A percentile compares a stretch with the other conserved stretches of the same genome.
phyloP scores from a whole-genome alignment of 2,113 vertebrate genomes.

The Cynopterus brachyotis region DNA sequence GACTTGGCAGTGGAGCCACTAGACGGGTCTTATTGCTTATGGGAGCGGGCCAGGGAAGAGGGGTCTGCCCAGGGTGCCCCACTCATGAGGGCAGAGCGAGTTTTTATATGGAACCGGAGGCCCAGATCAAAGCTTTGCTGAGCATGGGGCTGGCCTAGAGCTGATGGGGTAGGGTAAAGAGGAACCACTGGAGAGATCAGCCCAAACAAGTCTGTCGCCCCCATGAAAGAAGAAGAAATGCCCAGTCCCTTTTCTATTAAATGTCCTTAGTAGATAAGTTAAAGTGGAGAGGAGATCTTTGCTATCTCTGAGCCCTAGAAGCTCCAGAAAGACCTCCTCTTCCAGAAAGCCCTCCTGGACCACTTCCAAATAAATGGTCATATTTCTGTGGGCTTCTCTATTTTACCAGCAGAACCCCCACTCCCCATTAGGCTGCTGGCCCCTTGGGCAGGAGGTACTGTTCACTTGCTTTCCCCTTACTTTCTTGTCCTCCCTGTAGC shows the following conservation, averaged over 20 bases:
- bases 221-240: neutral
- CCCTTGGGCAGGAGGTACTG: neutral
- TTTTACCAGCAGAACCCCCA: neutral
- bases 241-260: neutral
- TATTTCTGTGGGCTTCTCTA: neutral
- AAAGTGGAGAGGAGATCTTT: neutral
- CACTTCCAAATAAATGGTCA: neutral
- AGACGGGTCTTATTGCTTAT: neutral
- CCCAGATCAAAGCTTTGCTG: neutral
- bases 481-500: too few relatives aligned
- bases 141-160: neutral
- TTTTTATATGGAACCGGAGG: neutral
- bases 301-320: neutral
- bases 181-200: too few relatives aligned
- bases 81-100: neutral
- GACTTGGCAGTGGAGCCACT: neutral
- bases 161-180: neutral
- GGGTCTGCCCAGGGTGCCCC: neutral
- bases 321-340: neutral
- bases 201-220: neutral
- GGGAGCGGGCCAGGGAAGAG: neutral
- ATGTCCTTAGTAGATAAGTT: neutral
- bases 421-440: neutral
- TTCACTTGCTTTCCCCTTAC: neutral
- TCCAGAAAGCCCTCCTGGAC: neutral